Evolutionary conservation across 2,888 invertebrate genomes (phyloP), one percentile per base, ranked within the genome.

Genomic region (Microctonus brassicae): DNA sequence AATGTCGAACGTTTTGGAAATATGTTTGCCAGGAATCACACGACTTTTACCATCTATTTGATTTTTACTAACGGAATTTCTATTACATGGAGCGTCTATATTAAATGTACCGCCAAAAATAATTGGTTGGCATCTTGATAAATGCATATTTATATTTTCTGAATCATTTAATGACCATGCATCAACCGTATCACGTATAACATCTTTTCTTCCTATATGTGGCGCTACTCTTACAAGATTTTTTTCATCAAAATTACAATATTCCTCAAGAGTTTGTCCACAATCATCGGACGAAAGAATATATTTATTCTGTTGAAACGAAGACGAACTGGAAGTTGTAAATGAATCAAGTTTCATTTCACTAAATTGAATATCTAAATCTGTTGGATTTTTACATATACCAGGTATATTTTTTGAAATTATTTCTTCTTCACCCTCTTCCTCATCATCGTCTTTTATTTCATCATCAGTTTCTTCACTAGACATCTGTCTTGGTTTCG

Each of bases 21-120:
- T 79, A 63, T 72, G 75, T 73, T 79, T 78, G 24, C 76, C 70
- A 47, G 64, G 69, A 61, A 69, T 68, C 53, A 60, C 53, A 72
- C 79, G 76, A 22, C 33, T 55, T 52, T 39, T 68, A 36, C 69
- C 65, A 13, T 70, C 62, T 67, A 73, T 55, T 63, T 67, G 36
- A 69, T 64, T 73, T n/a, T 24, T 26, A 60, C 33, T 66, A 29
- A 62, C 64, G 2, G 60, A 33, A 20, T 33, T 60, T 77, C 81
- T 67, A 79, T 36, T 87, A 70, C 88, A 79, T 2, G 95, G 95
- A 82, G 91, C 90, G 85, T 95, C 95, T 77, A 96, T 96, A 4
- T 96, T 95, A 89, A 91, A 96, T 2, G 96, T 96, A 66, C 95
- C 95, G 79, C 95, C 94, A 86, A 95, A 95, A 74, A 95, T 91